Evolutionary conservation across 2,888 invertebrate genomes (phyloP).

Genomic region (Sepiola atlantica): DNA sequence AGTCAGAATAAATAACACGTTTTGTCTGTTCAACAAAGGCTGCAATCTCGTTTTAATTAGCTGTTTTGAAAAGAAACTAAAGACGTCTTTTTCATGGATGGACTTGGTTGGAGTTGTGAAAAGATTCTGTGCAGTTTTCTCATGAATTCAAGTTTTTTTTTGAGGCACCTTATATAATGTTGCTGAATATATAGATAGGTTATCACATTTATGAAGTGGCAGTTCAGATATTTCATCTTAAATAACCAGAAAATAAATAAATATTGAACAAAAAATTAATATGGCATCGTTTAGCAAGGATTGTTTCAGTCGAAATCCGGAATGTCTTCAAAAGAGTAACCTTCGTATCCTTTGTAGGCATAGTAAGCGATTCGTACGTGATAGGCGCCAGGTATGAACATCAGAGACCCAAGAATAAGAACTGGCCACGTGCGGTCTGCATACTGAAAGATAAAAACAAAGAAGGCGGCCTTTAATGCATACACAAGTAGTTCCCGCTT

Average conservation of each 20-base stretch:
- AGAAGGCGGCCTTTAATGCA: not conserved
- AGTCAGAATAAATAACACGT: constrained; percentile 8
- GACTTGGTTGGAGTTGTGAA: not conserved
- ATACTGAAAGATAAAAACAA: constrained; percentile 78
- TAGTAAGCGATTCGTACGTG: constrained; percentile 90
- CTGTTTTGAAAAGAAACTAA: not conserved
- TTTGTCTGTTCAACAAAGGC: not conserved
- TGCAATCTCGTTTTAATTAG: not conserved
- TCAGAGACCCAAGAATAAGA: constrained; percentile 87
- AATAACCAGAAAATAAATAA: not conserved
- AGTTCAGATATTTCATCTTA: not conserved
- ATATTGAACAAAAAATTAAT: not conserved
- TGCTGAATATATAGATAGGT: not conserved
- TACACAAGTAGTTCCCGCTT: not conserved
- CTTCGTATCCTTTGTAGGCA: constrained; percentile 87
- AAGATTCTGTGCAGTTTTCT: not conserved
- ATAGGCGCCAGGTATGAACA: constrained; percentile 94
- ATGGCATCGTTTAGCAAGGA: not conserved
- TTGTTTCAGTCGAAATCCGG: constrained; percentile 85
- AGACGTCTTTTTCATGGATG: not conserved
- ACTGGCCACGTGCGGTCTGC: constrained; percentile 91
- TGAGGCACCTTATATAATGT: too few relatives aligned
- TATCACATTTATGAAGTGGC: not conserved
- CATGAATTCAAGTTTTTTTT: not conserved
- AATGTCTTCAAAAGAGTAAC: constrained; percentile 90